These are phyloP conservation scores for Biston betularia DNA, from an alignment of 2,888 invertebrate species.

Conservation along the genomic window DNA sequence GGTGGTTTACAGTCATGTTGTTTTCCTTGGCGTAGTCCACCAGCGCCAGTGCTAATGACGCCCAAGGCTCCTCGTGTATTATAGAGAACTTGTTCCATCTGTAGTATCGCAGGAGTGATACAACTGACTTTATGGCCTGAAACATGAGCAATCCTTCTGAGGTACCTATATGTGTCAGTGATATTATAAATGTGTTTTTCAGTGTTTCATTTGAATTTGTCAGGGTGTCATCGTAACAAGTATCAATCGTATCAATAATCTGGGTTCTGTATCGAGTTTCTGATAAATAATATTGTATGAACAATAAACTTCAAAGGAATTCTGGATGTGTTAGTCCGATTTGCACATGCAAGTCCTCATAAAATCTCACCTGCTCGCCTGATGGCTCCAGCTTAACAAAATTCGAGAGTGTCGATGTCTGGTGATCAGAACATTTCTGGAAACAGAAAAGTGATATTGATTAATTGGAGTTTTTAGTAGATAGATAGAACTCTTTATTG, in stretches of 20 bases:
- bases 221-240: no score
- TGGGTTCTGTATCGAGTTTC: no score
- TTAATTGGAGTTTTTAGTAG: no score
- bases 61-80: constrained; percentile 92
- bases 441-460: constrained; percentile 58
- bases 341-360: no score
- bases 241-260: no score
- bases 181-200: no score
- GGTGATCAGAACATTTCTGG: constrained; percentile 97
- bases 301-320: no score
- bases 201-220: no score
- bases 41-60: constrained; percentile 93
- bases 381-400: constrained; percentile 98
- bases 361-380: constrained; percentile 91
- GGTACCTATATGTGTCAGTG: no score
- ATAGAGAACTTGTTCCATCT: constrained; percentile 98
- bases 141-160: constrained; percentile 46
- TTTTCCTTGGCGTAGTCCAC: constrained; percentile 90
- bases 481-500: no score
- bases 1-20: constrained; percentile 94
- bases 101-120: constrained; percentile 95
- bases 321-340: background rate
- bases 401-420: constrained; percentile 94
- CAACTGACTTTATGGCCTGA: constrained; percentile 97
- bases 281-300: no score